Evolutionary conservation across 2,888 invertebrate genomes (phyloP).

Genomic region (Eueremaeus valkanovi): DNA sequence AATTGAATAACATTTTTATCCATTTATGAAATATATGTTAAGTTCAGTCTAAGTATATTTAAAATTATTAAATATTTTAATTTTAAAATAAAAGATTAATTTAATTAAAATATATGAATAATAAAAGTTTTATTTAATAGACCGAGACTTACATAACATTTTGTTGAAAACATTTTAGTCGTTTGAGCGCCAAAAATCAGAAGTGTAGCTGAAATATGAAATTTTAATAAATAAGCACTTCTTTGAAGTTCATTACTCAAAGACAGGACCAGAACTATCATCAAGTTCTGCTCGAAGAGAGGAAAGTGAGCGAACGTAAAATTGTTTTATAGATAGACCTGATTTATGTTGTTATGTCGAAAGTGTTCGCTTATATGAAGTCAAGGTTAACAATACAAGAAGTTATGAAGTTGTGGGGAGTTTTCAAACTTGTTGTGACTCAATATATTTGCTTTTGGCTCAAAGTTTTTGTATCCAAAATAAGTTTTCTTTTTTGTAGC

Average conservation of each 20-base stretch:
- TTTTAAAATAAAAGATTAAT: too few species aligned
- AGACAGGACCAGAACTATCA: not conserved
- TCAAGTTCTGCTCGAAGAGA: not conserved
- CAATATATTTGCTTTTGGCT: not conserved
- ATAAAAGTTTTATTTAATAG: too few species aligned
- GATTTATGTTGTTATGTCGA: slow-evolving; percentile 15
- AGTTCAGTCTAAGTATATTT: too few species aligned
- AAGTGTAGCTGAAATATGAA: not conserved
- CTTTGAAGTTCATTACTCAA: not conserved
- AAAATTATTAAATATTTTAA: too few species aligned
- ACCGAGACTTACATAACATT: slow-evolving; percentile 16
- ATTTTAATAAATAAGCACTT: not conserved
- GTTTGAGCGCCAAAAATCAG: not conserved
- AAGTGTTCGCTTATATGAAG: not conserved
- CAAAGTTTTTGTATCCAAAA: slow-evolving; percentile 1
- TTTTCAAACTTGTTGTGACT: not conserved
- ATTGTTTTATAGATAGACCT: slow-evolving; percentile 1
- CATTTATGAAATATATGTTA: too few species aligned
- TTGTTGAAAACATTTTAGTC: slow-evolving; percentile 5
- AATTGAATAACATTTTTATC: too few species aligned
- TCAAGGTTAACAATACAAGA: slow-evolving; percentile 23
- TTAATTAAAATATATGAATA: too few species aligned
- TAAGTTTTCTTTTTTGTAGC: not conserved
- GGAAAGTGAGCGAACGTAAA: slow-evolving; percentile 18
- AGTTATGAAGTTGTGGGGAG: slow-evolving; percentile 7